phyloP scores from a whole-genome alignment of 2,113 vertebrate species.

The Anoura caudifer region DNA sequence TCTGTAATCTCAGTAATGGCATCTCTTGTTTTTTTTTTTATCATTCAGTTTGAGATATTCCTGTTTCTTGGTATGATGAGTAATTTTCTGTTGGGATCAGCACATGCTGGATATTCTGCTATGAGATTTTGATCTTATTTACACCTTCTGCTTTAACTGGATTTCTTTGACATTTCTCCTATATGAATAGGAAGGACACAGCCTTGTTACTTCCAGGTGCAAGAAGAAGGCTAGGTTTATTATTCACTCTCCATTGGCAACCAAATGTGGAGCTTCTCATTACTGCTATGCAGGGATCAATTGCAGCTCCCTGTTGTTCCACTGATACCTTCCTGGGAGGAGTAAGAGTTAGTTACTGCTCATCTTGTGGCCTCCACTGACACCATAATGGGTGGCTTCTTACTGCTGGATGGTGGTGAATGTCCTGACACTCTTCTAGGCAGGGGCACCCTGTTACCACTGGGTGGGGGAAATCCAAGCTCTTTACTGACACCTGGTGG shows the following conservation, averaged over 20 bases:
- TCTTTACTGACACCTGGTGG: constrained; percentile 8
- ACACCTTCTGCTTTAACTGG: neutral
- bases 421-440: neutral
- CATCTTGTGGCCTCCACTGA: neutral
- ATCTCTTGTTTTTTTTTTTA: neutral
- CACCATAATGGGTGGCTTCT: neutral
- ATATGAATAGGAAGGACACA: neutral
- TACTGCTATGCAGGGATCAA: neutral
- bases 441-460: too few relatives aligned
- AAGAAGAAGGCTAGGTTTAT: neutral
- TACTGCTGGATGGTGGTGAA: neutral
- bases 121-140: neutral
- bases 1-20: neutral
- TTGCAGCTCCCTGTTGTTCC: neutral
- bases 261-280: neutral
- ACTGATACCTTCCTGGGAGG: neutral
- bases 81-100: neutral
- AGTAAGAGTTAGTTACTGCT: neutral
- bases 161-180: neutral
- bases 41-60: neutral
- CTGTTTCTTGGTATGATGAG: neutral
- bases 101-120: neutral
- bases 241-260: neutral
- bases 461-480: neutral
- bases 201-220: neutral